A percentile compares a stretch with the other conserved stretches of the same genome.
These are phyloP conservation scores for Plestiodon gilberti DNA, from an alignment of 2,113 vertebrate species.

Conservation along the genomic window DNA sequence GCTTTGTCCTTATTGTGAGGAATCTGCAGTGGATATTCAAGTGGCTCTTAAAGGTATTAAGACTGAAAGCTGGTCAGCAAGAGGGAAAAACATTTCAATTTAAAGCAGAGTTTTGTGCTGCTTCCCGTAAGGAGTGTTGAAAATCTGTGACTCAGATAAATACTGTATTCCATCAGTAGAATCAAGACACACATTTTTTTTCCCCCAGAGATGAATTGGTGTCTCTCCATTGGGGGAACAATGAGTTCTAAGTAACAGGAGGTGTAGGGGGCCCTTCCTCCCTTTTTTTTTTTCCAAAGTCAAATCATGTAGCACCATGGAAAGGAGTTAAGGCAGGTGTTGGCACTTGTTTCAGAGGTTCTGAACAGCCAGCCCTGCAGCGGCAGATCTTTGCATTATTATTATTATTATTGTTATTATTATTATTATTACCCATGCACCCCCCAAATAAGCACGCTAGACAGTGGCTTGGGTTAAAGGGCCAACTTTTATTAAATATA, in stretches of 20 bases:
- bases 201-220: not conserved
- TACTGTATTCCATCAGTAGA: not conserved
- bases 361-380: not conserved
- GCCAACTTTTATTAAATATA: too few relatives aligned
- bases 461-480: too few relatives aligned
- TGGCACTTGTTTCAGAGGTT: not conserved
- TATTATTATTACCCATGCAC: too few relatives aligned
- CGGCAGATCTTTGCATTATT: not conserved
- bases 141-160: not conserved
- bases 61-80: slow-evolving; percentile 10
- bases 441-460: too few relatives aligned
- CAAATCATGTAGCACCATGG: not conserved
- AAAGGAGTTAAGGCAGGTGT: not conserved
- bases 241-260: not conserved
- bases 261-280: not conserved
- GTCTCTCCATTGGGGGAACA: not conserved
- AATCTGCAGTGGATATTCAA: slow-evolving; percentile 48
- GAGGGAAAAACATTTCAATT: not conserved
- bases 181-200: too few relatives aligned
- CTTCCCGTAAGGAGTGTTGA: not conserved
- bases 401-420: too few relatives aligned
- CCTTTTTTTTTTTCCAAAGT: not conserved
- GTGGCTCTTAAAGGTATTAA: slow-evolving; percentile 8
- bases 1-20: slow-evolving; percentile 21
- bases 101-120: not conserved